Evolutionary conservation across 2,113 vertebrate species (phyloP).

Genomic region (Papio anubis): DNA sequence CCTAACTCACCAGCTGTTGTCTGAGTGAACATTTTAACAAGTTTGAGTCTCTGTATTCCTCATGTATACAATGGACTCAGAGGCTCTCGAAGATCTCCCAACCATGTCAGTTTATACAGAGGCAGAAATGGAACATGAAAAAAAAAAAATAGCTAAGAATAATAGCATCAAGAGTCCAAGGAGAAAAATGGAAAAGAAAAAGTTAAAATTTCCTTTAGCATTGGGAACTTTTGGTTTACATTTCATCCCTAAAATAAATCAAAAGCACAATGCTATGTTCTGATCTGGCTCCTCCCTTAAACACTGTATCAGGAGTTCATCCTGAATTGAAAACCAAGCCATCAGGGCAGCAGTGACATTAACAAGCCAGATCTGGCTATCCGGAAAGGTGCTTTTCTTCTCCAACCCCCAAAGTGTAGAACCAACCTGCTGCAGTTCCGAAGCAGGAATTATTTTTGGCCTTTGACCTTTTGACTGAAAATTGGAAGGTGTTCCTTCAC

Average conservation of each 20-base stretch:
- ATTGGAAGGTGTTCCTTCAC: neutral
- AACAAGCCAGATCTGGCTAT: neutral
- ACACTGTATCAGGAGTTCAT: neutral
- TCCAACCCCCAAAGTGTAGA: neutral
- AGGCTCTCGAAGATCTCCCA: neutral
- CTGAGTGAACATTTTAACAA: neutral
- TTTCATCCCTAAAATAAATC: neutral
- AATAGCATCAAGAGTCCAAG: neutral
- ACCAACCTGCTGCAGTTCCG: neutral
- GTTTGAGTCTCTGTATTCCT: neutral
- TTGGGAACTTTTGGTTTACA: neutral
- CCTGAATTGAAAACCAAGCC: neutral
- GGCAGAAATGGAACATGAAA: neutral
- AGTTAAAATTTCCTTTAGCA: neutral
- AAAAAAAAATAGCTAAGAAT: neutral
- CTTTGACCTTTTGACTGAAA: slow-evolving; percentile 14
- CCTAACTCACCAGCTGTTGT: neutral
- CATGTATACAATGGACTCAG: neutral
- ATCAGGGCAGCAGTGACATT: neutral
- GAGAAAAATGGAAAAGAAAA: neutral
- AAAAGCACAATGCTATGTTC: neutral
- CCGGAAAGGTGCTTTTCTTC: neutral
- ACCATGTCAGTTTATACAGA: neutral
- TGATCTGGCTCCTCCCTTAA: neutral
- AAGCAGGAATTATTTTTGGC: neutral